Evolutionary conservation across 1,140 invertebrate species (phyloP).

Genomic region (Solen grandis): DNA sequence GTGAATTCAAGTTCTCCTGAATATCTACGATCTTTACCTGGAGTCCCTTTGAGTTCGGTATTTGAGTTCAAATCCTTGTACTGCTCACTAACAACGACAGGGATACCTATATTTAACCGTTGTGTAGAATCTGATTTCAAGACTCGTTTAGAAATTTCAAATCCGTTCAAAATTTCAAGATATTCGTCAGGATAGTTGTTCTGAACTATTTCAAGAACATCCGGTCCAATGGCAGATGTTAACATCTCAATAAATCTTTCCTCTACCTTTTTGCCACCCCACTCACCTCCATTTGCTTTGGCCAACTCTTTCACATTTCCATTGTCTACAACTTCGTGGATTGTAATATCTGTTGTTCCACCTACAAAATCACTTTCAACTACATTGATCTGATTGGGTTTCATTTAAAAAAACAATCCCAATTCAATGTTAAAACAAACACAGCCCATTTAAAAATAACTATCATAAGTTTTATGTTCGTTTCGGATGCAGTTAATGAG

Average conservation of each 20-base stretch:
- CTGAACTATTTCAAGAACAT: neutral
- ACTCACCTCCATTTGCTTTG: conserved; percentile 46
- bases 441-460: neutral
- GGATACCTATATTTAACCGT: neutral
- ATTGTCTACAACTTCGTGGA: conserved; percentile 31
- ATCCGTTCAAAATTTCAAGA: neutral
- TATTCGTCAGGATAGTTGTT: neutral
- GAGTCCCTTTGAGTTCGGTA: neutral
- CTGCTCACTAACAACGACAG: neutral
- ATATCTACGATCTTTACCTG: neutral
- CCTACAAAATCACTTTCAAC: too few species aligned
- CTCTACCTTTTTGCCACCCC: conserved; percentile 53
- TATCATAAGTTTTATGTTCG: neutral
- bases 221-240: neutral
- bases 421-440: neutral
- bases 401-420: neutral
- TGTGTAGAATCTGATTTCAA: neutral
- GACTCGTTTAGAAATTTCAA: conserved; percentile 22
- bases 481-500: neutral
- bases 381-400: too few species aligned
- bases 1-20: neutral
- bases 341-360: conserved; percentile 52
- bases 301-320: conserved; percentile 34
- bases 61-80: neutral
- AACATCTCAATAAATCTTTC: conserved; percentile 21